A percentile compares a stretch with the other conserved stretches of the same genome.
Evolutionary conservation across 2,797 vertebrate genomes (phyloP).

Genomic region (Syngnathus acus): DNA sequence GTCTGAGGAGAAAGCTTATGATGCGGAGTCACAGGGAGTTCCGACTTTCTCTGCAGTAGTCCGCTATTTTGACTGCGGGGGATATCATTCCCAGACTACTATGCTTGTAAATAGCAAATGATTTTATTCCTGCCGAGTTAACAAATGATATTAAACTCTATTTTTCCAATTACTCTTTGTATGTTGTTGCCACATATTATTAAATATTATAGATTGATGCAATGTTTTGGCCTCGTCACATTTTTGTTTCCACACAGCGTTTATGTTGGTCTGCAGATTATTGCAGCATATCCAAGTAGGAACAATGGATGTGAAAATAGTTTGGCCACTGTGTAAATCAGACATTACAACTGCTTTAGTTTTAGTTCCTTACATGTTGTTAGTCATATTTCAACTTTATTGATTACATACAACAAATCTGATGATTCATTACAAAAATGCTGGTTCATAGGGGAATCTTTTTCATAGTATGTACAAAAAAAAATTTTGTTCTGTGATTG

Average conservation of each 20-base stretch:
- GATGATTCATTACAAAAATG: conserved; percentile 3
- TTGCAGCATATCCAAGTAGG: neutral
- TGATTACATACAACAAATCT: conserved; percentile 6
- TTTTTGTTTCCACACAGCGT: neutral
- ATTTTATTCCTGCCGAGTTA: conserved; percentile 30
- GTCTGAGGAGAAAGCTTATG: conserved; percentile 11
- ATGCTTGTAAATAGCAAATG: conserved; percentile 44
- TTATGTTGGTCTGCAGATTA: neutral
- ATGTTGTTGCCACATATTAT: conserved; percentile 26
- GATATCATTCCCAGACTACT: conserved; percentile 1
- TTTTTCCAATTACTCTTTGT: conserved; percentile 39
- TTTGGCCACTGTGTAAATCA: neutral
- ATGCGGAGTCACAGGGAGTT: neutral
- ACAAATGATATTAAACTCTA: conserved; percentile 28
- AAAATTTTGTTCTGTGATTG: conserved; percentile 10
- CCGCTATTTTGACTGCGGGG: conserved; percentile 9
- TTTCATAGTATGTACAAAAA: conserved; percentile 6
- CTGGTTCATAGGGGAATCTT: neutral
- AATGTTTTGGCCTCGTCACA: conserved; percentile 16
- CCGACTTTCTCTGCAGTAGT: conserved; percentile 6
- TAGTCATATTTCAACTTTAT: neutral
- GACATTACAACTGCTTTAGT: neutral
- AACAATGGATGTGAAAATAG: neutral
- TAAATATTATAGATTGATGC: conserved; percentile 42
- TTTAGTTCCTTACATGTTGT: neutral